Base-by-base conservation (phyloP, 2,113 vertebrate genomes). In the Bubalus kerabau region DNA sequence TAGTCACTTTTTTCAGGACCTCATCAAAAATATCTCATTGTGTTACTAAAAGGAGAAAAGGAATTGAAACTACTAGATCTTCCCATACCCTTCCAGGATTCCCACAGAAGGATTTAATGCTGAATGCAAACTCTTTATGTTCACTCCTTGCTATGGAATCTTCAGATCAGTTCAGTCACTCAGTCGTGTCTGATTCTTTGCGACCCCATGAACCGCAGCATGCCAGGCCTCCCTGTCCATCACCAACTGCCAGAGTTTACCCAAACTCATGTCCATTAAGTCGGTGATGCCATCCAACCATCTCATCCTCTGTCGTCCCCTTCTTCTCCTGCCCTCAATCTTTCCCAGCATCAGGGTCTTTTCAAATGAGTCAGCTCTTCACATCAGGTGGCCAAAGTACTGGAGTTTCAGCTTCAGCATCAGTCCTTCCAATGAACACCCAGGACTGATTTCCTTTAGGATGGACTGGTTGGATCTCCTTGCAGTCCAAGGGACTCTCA, bases 251-350 rank as follows among this genome's bases (percentile, higher is more conserved):
- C 1, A 0, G 60, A 64, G 7, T 64, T 32, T 8, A 64, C 30
- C 14, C 60, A 32, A 64, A 32, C 15, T 16, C 30, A 32, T 16
- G 30, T 64, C 30, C 30, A 32, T 32, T 64, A 16, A 64, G 15
- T 64, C 0, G 1, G 30, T 64, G 60, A 64, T 64, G 30, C 14
- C 60, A 64, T 32, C 30, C 60, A 64, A 32, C 60, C 30, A 62
- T 64, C 14, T 32, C 30, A 64, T 64, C 30, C 14, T 32, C 60
- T 64, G 14, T 14, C 0, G 0, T 32, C 60, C 30, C 6, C 2
- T 64, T 32, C 6, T 64, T 7, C 28, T 64, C 30, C 30, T 62
- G 60, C 30, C 60, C 14, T 62, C 60, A 62, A 16, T 62, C 60
- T 16, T 32, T 62, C 14, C 60, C 30, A 62, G 60, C 28, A 16